Base-by-base conservation (phyloP, 2,888 invertebrate genomes). In the Tetragonula carbonaria region DNA sequence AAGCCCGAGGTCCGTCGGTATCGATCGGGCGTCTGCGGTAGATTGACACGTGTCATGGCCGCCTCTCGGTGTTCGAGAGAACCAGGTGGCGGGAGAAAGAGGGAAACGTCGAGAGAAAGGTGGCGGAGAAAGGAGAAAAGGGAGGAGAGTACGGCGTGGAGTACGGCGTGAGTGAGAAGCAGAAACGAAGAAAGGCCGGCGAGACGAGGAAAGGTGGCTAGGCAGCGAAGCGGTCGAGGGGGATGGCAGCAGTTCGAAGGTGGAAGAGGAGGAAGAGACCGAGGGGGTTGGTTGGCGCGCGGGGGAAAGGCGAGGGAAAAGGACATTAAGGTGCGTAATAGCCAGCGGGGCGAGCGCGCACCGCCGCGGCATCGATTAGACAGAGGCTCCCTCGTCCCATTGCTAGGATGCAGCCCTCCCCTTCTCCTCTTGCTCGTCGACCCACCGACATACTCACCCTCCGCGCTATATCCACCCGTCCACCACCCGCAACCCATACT, bases 321-420 rank as follows among this genome's bases (percentile, higher is more conserved):
- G 94, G 94, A 94, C 94, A 94, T 94, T 94, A 94, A 94, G 94
- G 94, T 94, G 94, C 94, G 94, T 94, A 94, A 94, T 94, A 94
- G 94, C 94, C 94, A 94, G 93, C 94, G 93, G 93, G 93, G 92
- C 94, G 93, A 93, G 93, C 93, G 94, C 94, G 94, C 94, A 93
- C 94, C 93, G 92, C 93, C 93, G 93, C 94, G 94, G 94, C 94
- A 94, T 94, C 94, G 94, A 94, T 94, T 94, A 94, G 94, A 94
- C 94, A 94, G 93, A 92, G 91, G 92, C 92, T 92, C 90, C 91
- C 92, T 91, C 92, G 91, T 92, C 91, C 92, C 90, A 91, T 90
- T 88, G 88, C 92, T 91, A 92, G 87, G 91, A 92, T 92, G 92
- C 92, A 92, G 91, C 88, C 88, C 90, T 86, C 88, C 87, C 86